Evolutionary conservation across 2,113 vertebrate species (phyloP), one percentile per base, ranked within the genome.

Genomic region (Rhea pennata): DNA sequence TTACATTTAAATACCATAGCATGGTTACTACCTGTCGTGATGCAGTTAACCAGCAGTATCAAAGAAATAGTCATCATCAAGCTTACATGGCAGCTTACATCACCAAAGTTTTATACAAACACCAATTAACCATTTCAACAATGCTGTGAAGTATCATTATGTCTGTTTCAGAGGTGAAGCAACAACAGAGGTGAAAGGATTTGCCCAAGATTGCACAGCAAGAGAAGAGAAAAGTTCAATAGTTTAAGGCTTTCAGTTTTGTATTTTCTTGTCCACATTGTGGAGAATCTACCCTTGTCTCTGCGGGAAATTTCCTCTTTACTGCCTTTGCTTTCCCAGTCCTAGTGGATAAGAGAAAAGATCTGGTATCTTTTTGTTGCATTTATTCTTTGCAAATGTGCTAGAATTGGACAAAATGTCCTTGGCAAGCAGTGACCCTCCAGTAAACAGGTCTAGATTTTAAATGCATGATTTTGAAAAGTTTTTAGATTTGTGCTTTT

Each of bases 81-180:
- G 87, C 90, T 92, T 67, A 58, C 87, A 31, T 10, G 84, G 90
- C 92, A 88, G 81, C 76, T 95, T 76, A 91, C 88, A 62, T 94
- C 94, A 92, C 51, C 85, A 6, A 16, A 40, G 82, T 94, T 84
- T 80, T 31, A 36, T 58, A 65, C 91, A 96, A 94, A 94, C 91
- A 94, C 81, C 84, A 87, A 95, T 94, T 92, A 92, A 71, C 71
- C 65, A 72, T 84, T 71, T 58, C 62, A 69, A 72, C 90, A 82
- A 66, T 58, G 71, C 82, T 84, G 91, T 74, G 15, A 15, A 82
- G 79, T 87, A 84, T 81, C 88, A 93, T 81, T 83, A 48, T 8
- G 51, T 9, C 77, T 56, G n/a, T 54, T 81, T 70, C 78, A 58
- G 36, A 11, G 90, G 42, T 94, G 92, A 93, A 61, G 94, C 88